These are phyloP conservation scores for Panthera leo DNA, from an alignment of 2,113 vertebrate genomes.

Conservation along the genomic window DNA sequence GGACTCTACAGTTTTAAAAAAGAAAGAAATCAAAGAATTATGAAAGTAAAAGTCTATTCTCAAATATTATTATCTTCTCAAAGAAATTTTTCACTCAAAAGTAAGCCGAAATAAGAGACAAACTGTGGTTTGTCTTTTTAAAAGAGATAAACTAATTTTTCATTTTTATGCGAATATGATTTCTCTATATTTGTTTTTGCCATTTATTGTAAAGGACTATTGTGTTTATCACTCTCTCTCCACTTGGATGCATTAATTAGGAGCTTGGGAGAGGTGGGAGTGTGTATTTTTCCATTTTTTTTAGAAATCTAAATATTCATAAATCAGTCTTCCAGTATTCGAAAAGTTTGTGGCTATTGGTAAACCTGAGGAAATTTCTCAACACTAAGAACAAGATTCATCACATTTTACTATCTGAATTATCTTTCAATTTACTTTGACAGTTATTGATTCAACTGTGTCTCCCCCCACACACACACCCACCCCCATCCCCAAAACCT, in stretches of 20 bases:
- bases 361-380: constrained; percentile 72
- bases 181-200: constrained; percentile 76
- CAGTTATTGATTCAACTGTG: background rate
- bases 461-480: no score
- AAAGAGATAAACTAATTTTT: constrained; percentile 72
- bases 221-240: constrained; percentile 64
- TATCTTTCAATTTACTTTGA: constrained; percentile 80
- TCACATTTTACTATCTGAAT: constrained; percentile 75
- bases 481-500: background rate
- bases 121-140: constrained; percentile 76
- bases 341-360: constrained; percentile 74
- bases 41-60: constrained; percentile 32
- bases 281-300: constrained; percentile 78
- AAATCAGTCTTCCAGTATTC: constrained; percentile 77
- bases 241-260: constrained; percentile 72
- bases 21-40: constrained; percentile 62
- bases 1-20: background rate
- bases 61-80: constrained; percentile 17
- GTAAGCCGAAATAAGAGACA: constrained; percentile 62
- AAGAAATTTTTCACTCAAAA: constrained; percentile 56
- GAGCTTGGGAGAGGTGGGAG: constrained; percentile 72
- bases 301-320: constrained; percentile 76
- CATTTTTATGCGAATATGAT: constrained; percentile 71
- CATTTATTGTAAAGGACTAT: constrained; percentile 62
- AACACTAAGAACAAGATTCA: constrained; percentile 77